A percentile compares a stretch with the other conserved stretches of the same genome.
phyloP scores from a whole-genome alignment of 2,888 invertebrate species.

The Lasiommata megera region DNA sequence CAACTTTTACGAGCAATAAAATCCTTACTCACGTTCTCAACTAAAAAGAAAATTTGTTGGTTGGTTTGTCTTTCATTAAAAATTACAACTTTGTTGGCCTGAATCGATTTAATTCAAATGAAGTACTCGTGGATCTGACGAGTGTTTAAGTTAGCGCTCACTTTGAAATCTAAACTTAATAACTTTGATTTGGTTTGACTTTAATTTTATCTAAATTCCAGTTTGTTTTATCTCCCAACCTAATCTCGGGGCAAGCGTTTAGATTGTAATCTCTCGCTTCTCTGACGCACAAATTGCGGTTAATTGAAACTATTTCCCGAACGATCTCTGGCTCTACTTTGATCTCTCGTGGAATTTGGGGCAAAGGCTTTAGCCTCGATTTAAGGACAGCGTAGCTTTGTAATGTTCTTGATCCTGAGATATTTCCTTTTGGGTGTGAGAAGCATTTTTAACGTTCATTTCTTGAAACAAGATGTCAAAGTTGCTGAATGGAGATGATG shows the following conservation, averaged over 20 bases:
- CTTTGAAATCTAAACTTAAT: neutral
- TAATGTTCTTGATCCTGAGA: neutral
- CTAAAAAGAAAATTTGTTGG: too few species aligned
- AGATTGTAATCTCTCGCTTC: conserved; percentile 36
- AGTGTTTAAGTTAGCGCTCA: too few species aligned
- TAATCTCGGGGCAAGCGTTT: conserved; percentile 6
- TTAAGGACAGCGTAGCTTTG: neutral
- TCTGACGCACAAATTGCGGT: conserved; percentile 38
- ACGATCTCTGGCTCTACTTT: conserved; percentile 46
- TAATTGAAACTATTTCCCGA: conserved; percentile 55
- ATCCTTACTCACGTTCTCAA: too few species aligned
- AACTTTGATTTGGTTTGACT: neutral
- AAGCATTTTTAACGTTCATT: neutral
- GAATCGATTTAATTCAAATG: neutral
- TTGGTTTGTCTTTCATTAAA: too few species aligned
- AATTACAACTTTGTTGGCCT: too few species aligned
- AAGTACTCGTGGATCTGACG: too few species aligned
- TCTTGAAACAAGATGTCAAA: neutral
- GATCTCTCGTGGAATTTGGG: conserved; percentile 28
- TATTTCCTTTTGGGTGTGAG: neutral
- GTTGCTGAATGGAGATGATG: neutral
- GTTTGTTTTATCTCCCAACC: neutral
- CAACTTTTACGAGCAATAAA: too few species aligned
- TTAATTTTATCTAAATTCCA: neutral
- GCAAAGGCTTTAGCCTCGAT: conserved; percentile 1